Conservation (phyloP, 1,140 invertebrate species). For the Agrilus planipennis region DNA sequence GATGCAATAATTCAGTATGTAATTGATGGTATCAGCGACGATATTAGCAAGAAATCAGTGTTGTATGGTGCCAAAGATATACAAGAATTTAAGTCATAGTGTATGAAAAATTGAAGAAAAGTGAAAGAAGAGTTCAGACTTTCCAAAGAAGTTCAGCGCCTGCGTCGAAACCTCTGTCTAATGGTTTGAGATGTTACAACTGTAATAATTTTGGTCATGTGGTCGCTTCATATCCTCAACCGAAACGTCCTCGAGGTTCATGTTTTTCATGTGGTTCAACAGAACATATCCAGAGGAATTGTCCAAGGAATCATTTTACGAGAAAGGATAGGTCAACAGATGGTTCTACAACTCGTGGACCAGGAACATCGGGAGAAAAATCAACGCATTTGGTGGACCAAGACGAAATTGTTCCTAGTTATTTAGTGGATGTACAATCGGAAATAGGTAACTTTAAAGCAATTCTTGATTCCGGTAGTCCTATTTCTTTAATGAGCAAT, state of each 20-base stretch:
- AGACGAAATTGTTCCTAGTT: neutral
- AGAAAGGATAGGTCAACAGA: neutral
- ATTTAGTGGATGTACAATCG: neutral
- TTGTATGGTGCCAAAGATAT: slow-evolving; percentile 26
- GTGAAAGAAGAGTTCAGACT: too few species aligned
- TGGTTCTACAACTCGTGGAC: neutral
- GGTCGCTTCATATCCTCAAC: slow-evolving; percentile 2
- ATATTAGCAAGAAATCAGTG: slow-evolving; percentile 22
- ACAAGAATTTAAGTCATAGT: slow-evolving; percentile 18
- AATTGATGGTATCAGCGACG: slow-evolving; percentile 29
- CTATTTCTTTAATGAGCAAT: slow-evolving; percentile 6
- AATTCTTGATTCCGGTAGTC: slow-evolving; percentile 5
- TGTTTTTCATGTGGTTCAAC: slow-evolving; percentile 7
- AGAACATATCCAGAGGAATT: slow-evolving; percentile 1
- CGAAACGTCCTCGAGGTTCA: slow-evolving; percentile 9
- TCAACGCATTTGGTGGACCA: neutral
- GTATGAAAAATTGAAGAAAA: neutral
- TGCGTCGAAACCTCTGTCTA: too few species aligned
- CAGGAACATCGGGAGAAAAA: slow-evolving; percentile 4
- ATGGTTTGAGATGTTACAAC: slow-evolving; percentile 8
- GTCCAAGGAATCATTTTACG: neutral
- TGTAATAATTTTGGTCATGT: slow-evolving; percentile 6
- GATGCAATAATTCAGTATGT: slow-evolving; percentile 27
- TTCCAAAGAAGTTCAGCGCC: too few species aligned
- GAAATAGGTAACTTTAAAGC: slow-evolving; percentile 4